Conservation (phyloP, 2,797 vertebrate species). For the Myotis daubentonii region DNA sequence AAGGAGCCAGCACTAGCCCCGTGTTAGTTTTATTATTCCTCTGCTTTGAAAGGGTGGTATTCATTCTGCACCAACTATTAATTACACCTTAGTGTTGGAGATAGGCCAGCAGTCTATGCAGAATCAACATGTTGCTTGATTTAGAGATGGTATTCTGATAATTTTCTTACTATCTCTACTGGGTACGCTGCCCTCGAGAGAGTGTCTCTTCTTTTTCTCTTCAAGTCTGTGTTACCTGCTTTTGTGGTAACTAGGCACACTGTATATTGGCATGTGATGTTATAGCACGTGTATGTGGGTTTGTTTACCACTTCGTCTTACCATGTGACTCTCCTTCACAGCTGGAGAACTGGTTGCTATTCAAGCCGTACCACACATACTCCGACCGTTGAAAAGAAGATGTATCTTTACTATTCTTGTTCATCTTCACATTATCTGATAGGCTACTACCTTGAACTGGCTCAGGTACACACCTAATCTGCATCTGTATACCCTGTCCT, state of each 20-base stretch:
- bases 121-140: background rate
- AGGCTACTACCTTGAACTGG: background rate
- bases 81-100: background rate
- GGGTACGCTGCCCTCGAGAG: too few relatives aligned
- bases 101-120: background rate
- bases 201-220: background rate
- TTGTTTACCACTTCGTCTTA: background rate
- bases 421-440: background rate
- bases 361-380: background rate
- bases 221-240: background rate
- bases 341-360: background rate
- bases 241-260: background rate
- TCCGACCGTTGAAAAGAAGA: background rate
- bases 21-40: constrained; percentile 14
- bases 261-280: background rate
- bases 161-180: background rate
- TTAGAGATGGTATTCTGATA: background rate
- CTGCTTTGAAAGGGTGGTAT: background rate
- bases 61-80: background rate
- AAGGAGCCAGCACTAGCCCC: background rate
- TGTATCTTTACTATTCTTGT: background rate
- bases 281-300: background rate
- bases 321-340: background rate
- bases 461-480: background rate
- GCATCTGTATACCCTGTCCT: background rate